phyloP scores from a whole-genome alignment of 2,113 vertebrate genomes.

The Porphyrio hochstetteri region DNA sequence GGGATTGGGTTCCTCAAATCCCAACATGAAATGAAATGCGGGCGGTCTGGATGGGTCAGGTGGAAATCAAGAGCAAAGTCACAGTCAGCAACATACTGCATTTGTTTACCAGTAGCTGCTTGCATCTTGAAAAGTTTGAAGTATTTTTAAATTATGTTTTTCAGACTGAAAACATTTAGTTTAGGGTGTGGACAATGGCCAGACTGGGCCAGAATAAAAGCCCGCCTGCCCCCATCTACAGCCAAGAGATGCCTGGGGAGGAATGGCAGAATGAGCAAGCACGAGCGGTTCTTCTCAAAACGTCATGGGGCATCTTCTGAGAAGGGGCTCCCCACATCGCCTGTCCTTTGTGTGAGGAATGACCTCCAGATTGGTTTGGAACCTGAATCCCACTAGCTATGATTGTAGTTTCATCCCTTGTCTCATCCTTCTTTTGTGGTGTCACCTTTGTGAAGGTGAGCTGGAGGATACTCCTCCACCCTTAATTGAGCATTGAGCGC shows the following conservation, averaged over 20 bases:
- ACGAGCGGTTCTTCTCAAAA: neutral
- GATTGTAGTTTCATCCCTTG: neutral
- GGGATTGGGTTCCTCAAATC: conserved; percentile 6
- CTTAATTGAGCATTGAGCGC: neutral
- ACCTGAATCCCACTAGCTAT: neutral
- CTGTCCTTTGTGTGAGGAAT: neutral
- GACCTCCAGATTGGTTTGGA: neutral
- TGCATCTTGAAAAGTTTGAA: neutral
- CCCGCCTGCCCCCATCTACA: neutral
- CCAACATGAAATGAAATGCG: neutral
- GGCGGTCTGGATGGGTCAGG: neutral
- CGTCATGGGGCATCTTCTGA: neutral
- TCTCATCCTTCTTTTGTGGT: neutral
- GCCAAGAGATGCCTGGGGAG: neutral
- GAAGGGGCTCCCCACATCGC: neutral
- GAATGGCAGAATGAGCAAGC: neutral
- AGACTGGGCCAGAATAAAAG: neutral
- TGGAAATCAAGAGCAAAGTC: neutral
- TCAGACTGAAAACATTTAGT: neutral
- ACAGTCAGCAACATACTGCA: rapidly evolving
- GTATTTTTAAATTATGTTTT: neutral
- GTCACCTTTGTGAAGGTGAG: neutral
- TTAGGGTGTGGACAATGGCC: neutral
- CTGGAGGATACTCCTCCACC: neutral
- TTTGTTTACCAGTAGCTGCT: neutral